Conservation (phyloP, 2,888 invertebrate genomes). For the Fabriciana adippe region DNA sequence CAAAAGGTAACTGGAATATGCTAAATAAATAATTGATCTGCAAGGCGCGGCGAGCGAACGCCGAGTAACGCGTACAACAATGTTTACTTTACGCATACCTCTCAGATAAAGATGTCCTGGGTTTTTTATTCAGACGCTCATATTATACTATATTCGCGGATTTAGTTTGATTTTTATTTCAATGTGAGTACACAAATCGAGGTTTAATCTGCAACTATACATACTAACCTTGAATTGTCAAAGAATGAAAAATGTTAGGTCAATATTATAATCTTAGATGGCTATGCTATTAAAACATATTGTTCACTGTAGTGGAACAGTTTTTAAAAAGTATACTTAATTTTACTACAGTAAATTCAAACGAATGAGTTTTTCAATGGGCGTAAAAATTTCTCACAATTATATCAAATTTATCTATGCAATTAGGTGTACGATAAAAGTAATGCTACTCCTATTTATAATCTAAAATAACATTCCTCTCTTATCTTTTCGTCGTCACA, state of each 20-base stretch:
- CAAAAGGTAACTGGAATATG: slow-evolving; percentile 28
- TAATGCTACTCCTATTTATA: slow-evolving; percentile 70
- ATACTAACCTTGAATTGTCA: neutral
- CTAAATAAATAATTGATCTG: slow-evolving; percentile 43
- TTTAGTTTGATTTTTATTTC: slow-evolving; percentile 60
- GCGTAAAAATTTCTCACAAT: slow-evolving; percentile 60
- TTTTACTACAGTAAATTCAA: too few species aligned
- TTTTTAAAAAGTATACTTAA: too few species aligned
- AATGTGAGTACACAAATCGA: slow-evolving; percentile 46
- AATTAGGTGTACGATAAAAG: slow-evolving; percentile 64
- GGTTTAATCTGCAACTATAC: slow-evolving; percentile 35
- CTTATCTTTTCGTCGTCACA: slow-evolving; percentile 68
- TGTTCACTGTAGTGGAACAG: too few species aligned
- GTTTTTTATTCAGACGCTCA: slow-evolving; percentile 64
- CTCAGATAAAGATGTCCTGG: slow-evolving; percentile 79
- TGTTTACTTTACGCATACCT: slow-evolving; percentile 78
- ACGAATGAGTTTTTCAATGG: slow-evolving; percentile 45
- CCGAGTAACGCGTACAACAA: slow-evolving; percentile 66
- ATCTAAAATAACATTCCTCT: slow-evolving; percentile 69
- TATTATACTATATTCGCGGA: slow-evolving; percentile 43
- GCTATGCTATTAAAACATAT: too few species aligned
- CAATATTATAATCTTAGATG: too few species aligned
- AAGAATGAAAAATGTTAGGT: too few species aligned
- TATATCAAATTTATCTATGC: slow-evolving; percentile 68
- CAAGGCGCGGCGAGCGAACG: slow-evolving; percentile 58